These are phyloP conservation scores for Erinaceus europaeus DNA, from an alignment of 2,113 vertebrate genomes.

Conservation along the genomic window DNA sequence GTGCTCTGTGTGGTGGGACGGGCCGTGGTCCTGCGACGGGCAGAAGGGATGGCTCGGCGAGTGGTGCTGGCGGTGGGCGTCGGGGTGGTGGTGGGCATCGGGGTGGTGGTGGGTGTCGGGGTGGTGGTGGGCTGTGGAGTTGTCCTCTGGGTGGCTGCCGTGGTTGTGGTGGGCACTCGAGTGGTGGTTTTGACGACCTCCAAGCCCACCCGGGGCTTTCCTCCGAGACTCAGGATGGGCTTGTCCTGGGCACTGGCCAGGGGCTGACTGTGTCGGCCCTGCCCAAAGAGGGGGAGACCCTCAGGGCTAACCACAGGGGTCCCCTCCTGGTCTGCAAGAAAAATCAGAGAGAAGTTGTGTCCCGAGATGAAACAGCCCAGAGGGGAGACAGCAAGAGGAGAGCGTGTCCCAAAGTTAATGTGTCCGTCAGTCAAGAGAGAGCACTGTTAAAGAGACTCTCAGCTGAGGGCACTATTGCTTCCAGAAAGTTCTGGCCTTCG, in stretches of 20 bases:
- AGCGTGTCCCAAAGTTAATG: no score
- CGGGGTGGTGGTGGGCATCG: conserved; percentile 73
- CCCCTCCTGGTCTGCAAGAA: conserved; percentile 89
- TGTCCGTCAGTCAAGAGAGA: no score
- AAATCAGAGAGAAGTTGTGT: neutral
- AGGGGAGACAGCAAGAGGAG: neutral
- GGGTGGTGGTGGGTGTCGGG: neutral
- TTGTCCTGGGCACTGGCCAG: conserved; percentile 94
- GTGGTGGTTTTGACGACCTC: conserved; percentile 87
- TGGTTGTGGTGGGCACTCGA: conserved; percentile 74
- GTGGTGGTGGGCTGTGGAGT: conserved; percentile 73
- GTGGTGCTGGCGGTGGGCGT: conserved; percentile 50
- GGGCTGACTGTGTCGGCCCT: conserved; percentile 91
- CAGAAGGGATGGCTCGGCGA: conserved; percentile 69
- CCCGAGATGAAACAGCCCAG: neutral
- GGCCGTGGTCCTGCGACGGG: conserved; percentile 70
- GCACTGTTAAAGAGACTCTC: no score
- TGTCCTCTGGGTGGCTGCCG: conserved; percentile 76
- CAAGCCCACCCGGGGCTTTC: conserved; percentile 93
- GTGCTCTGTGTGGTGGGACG: conserved; percentile 77
- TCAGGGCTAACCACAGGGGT: conserved; percentile 93
- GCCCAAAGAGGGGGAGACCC: conserved; percentile 94
- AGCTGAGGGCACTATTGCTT: neutral
- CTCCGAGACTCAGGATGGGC: conserved; percentile 91
- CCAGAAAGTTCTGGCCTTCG: neutral